Evolutionary conservation across 2,113 vertebrate species (phyloP), one percentile per base, ranked within the genome.

Genomic region (Anguilla japonica): DNA sequence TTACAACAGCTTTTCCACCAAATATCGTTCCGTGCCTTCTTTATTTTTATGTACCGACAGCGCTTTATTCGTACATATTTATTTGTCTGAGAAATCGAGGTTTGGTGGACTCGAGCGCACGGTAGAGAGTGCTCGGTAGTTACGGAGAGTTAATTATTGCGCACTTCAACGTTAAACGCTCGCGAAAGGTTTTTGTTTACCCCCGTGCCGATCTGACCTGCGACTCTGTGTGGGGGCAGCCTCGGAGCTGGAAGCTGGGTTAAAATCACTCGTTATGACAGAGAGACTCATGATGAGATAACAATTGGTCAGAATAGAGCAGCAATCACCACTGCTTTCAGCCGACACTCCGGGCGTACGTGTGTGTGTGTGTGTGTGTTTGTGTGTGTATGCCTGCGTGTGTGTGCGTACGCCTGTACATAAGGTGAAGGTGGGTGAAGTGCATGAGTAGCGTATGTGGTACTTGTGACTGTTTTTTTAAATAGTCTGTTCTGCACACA

Each of bases 221-320:
- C 93, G 94, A 94, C 91, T 84, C 57, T 80, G 92, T 92, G 94
- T 91, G 94, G 94, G 93, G 95, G 95, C 86, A 94, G 93, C 91
- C 91, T 90, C 87, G 56, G 93, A 91, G 91, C 92, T 91, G 88
- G n/a, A 93, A 91, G 91, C 92, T 91, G 91, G 96, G 95, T 96
- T 96, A 96, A 96, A 95, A 95, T 96, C 91, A 95, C 94, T 95
- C 94, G 95, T 94, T 92, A 90, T 93, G 95, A 93, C 95, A 94
- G 94, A 95, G 95, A 95, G 95, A 93, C 92, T 94, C 93, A 93
- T 95, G 92, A 95, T 94, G 95, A 95, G 94, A 93, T 95, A 95
- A 92, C 94, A 94, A 95, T 95, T 95, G 95, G 94, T 95, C 93
- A 95, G 92, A 85, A 91, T 92, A 92, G 94, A 92, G 90, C 89